These are phyloP conservation scores for Eupithecia subumbrata DNA, from an alignment of 2,888 invertebrate species.

Conservation along the genomic window DNA sequence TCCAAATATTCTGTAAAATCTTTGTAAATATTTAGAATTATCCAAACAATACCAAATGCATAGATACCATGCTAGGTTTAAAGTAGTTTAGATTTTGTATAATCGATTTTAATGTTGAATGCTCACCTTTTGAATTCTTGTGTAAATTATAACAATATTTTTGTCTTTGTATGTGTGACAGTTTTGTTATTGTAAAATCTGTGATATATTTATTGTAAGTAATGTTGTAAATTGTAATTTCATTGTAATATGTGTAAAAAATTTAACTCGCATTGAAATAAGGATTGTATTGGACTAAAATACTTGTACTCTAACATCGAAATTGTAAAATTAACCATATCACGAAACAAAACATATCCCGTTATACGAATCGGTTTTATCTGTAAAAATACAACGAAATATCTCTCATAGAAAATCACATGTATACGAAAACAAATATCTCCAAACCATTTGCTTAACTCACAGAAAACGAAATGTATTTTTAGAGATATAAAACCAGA, in stretches of 20 bases:
- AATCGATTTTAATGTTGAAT: constrained; percentile 41
- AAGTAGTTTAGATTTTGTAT: constrained; percentile 70
- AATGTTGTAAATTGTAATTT: constrained; percentile 70
- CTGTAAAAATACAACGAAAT: constrained; percentile 68
- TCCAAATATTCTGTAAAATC: constrained; percentile 52
- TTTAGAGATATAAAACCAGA: constrained; percentile 64
- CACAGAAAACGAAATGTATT: constrained; percentile 62
- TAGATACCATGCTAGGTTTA: constrained; percentile 64
- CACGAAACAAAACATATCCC: constrained; percentile 79
- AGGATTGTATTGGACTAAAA: constrained; percentile 41
- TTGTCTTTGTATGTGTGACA: constrained; percentile 56
- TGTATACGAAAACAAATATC: constrained; percentile 75
- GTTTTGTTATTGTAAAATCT: constrained; percentile 79
- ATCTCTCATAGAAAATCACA: constrained; percentile 59
- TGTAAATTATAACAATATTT: constrained; percentile 26
- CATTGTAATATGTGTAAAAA: constrained; percentile 55
- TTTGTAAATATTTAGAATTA: constrained; percentile 63
- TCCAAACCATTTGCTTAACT: constrained; percentile 58
- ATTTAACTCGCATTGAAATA: constrained; percentile 16
- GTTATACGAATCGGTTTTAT: constrained; percentile 60
- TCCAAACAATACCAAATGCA: constrained; percentile 42
- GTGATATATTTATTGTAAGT: constrained; percentile 84
- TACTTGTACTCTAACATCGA: constrained; percentile 52
- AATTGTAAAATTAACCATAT: constrained; percentile 63
- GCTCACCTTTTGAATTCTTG: constrained; percentile 33